Evolutionary conservation across 2,797 vertebrate species (phyloP), one percentile per base, ranked within the genome.

Genomic region (Sebastes wilsoni): DNA sequence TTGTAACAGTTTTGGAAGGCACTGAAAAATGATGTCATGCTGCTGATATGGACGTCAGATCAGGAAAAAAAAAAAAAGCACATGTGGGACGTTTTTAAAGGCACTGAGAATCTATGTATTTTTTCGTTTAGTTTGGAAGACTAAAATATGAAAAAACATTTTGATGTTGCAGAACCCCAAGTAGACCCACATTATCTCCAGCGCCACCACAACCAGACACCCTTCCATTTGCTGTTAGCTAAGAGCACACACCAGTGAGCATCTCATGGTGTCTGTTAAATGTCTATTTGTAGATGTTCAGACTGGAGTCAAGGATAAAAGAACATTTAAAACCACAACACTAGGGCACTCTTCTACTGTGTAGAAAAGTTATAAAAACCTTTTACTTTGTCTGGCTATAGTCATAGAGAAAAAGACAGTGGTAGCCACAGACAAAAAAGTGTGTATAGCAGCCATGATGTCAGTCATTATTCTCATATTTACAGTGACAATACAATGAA

Each of bases 201-300:
- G 4, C 49, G 12, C 22, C 49, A 14, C 18, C 28, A 27, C n/a
- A 22, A 8, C 10, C 13, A 12, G 9, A 6, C 42, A n/a, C 18
- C 18, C 20, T 20, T n/a, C 49, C 49, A 52, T 52, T 52, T 52
- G 49, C 8, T 52, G 20, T n/a, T n/a, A 14, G 58, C 3, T 22
- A 27, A 52, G 59, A 20, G 49, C 58, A 20, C 30, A 64, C 36
- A 80, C 4, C 42, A 58, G 60, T 1, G 18, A 74, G 62, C 62
- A 58, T 77, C 54, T 79, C 70, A 54, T 46, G 11, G 12, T 66
- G 59, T 69, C 28, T 81, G 52, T 82, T 75, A 69, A 58, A 56
- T 82, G 71, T 75, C 56, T 67, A 67, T 85, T 85, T 84, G 62
- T 71, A 81, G 46, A 87, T 54, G 12, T 58, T 84, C 75, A 58